Conservation (phyloP, 2,888 invertebrate species). For the Augochlorella aurata region DNA sequence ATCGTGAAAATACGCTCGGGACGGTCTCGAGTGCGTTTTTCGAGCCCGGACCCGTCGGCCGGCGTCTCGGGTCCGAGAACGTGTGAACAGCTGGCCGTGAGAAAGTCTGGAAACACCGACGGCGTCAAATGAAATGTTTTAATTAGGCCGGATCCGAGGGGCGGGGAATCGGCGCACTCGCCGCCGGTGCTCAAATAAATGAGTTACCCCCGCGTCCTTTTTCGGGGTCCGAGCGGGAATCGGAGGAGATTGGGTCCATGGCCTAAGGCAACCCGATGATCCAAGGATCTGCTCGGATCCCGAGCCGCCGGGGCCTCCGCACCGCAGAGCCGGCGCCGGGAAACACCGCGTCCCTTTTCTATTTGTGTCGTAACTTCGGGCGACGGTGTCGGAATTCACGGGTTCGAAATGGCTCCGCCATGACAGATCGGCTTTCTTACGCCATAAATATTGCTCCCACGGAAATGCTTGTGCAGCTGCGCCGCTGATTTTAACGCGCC, state of each 20-base stretch:
- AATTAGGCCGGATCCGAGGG: constrained; percentile 60
- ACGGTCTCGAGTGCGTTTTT: constrained; percentile 50
- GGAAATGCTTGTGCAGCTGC: not conserved
- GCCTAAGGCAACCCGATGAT: constrained; percentile 48
- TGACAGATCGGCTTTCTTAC: not conserved
- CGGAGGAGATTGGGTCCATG: constrained; percentile 64
- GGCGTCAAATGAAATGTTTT: constrained; percentile 64
- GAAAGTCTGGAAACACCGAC: constrained; percentile 54
- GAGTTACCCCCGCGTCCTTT: constrained; percentile 48
- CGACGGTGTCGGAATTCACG: constrained; percentile 32
- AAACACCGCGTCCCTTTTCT: constrained; percentile 45
- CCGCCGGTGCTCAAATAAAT: constrained; percentile 61
- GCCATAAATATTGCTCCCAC: constrained; percentile 8
- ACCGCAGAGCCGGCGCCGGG: not conserved
- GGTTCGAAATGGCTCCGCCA: constrained; percentile 1
- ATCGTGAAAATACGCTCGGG: constrained; percentile 32
- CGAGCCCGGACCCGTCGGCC: constrained; percentile 8
- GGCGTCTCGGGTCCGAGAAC: constrained; percentile 24
- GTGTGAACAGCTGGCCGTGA: constrained; percentile 53
- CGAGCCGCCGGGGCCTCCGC: constrained; percentile 23
- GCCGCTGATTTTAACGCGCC: not conserved
- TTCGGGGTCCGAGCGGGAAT: constrained; percentile 67
- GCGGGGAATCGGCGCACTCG: constrained; percentile 49
- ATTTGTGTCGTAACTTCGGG: constrained; percentile 28
- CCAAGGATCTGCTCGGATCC: constrained; percentile 3